A percentile compares a stretch with the other conserved stretches of the same genome.
phyloP scores from a whole-genome alignment of 2,797 vertebrate genomes.

The Smutsia gigantea region DNA sequence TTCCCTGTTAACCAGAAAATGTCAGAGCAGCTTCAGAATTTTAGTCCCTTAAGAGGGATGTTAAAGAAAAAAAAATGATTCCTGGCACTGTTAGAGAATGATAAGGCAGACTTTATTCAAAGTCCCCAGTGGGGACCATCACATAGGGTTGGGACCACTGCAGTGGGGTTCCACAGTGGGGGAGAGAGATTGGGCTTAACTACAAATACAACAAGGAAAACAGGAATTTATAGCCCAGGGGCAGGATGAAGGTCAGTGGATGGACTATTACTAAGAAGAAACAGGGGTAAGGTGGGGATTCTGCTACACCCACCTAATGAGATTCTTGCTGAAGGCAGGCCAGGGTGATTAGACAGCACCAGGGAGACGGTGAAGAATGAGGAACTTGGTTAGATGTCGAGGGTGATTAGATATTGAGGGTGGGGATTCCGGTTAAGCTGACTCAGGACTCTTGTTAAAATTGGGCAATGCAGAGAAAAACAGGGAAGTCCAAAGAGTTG shows the following conservation, averaged over 20 bases:
- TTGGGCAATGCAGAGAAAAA: neutral
- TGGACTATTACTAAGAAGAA: neutral
- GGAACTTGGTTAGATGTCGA: neutral
- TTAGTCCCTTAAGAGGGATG: neutral
- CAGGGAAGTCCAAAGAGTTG: neutral
- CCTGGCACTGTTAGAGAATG: neutral
- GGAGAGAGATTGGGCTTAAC: neutral
- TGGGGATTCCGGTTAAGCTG: neutral
- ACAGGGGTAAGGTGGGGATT: neutral
- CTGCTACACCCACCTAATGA: neutral
- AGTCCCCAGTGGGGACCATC: no score
- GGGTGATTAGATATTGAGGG: neutral
- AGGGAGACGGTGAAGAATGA: neutral
- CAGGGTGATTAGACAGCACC: neutral
- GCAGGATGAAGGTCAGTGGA: no score
- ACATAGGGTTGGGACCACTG: neutral
- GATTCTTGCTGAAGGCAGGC: neutral
- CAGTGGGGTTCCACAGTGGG: neutral
- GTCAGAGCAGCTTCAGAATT: neutral
- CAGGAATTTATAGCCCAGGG: neutral
- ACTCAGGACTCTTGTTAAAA: neutral
- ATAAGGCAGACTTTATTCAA: neutral
- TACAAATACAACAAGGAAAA: neutral
- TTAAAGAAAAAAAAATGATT: neutral
- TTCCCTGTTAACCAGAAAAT: neutral